Conservation (phyloP, 2,797 vertebrate genomes). For the Channa striata region DNA sequence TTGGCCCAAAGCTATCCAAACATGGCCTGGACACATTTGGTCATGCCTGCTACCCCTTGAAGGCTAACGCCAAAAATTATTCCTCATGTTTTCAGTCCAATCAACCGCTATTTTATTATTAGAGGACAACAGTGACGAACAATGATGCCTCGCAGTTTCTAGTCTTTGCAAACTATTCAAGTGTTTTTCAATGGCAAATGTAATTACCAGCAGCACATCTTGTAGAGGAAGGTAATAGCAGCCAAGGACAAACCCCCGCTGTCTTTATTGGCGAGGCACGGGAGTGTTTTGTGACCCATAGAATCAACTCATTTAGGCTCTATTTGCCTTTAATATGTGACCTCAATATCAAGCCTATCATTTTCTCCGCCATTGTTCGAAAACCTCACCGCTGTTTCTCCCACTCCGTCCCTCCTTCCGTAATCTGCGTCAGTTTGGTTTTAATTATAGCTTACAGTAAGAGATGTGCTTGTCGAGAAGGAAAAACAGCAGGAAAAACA, state of each 20-base stretch:
- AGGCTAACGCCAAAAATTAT: conserved; percentile 23
- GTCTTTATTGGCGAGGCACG: conserved; percentile 22
- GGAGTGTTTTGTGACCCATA: conserved; percentile 37
- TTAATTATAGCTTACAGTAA: conserved; percentile 78
- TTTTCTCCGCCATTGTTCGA: conserved; percentile 65
- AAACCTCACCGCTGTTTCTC: conserved; percentile 36
- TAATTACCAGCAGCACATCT: conserved; percentile 57
- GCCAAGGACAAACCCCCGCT: conserved; percentile 46
- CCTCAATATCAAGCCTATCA: conserved; percentile 69
- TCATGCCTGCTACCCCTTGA: conserved; percentile 39
- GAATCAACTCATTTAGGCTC: conserved; percentile 65
- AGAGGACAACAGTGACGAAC: conserved; percentile 34
- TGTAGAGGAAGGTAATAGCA: conserved; percentile 47
- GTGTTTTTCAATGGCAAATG: conserved; percentile 42
- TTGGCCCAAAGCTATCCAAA: conserved; percentile 67
- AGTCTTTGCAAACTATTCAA: conserved; percentile 43
- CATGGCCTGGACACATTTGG: conserved; percentile 63
- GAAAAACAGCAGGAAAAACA: conserved; percentile 44
- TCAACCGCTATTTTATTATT: conserved; percentile 56
- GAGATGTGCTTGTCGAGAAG: conserved; percentile 49
- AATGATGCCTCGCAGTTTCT: conserved; percentile 23
- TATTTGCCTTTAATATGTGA: conserved; percentile 64
- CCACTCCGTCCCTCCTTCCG: conserved; percentile 51
- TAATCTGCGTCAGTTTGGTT: conserved; percentile 69
- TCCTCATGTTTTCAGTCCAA: conserved; percentile 51